phyloP scores from a whole-genome alignment of 2,113 vertebrate genomes.

The Salvelinus alpinus region DNA sequence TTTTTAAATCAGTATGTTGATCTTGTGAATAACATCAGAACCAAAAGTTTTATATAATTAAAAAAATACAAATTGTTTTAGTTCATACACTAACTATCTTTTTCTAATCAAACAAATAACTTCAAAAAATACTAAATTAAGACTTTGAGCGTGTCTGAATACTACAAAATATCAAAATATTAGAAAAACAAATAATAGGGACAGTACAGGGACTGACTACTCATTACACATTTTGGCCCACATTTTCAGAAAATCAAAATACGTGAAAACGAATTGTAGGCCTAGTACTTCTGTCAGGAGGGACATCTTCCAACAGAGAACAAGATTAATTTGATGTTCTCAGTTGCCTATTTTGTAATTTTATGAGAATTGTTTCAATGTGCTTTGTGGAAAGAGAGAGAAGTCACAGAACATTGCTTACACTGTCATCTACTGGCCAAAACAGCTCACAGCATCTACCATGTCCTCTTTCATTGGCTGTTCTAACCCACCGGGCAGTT shows the following conservation, averaged over 20 bases:
- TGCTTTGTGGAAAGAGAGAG: background rate
- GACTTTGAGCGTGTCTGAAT: background rate
- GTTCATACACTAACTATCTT: too few relatives aligned
- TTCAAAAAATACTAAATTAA: background rate
- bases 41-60: too few relatives aligned
- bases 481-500: too few relatives aligned
- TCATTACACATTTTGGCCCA: background rate
- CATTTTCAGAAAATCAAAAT: background rate
- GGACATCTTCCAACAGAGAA: background rate
- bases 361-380: background rate
- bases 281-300: background rate
- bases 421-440: constrained; percentile 59
- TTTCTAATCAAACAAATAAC: background rate
- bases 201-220: too few relatives aligned
- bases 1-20: too few relatives aligned
- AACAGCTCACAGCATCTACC: background rate
- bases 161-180: background rate
- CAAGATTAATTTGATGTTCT: background rate
- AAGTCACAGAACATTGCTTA: constrained; percentile 31
- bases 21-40: too few relatives aligned
- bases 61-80: too few relatives aligned
- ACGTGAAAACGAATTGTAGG: background rate
- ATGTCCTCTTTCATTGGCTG: too few relatives aligned
- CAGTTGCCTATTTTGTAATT: background rate
- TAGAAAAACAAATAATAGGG: too few relatives aligned